Conservation (phyloP, 2,888 invertebrate species). For the Sesia bembeciformis region DNA sequence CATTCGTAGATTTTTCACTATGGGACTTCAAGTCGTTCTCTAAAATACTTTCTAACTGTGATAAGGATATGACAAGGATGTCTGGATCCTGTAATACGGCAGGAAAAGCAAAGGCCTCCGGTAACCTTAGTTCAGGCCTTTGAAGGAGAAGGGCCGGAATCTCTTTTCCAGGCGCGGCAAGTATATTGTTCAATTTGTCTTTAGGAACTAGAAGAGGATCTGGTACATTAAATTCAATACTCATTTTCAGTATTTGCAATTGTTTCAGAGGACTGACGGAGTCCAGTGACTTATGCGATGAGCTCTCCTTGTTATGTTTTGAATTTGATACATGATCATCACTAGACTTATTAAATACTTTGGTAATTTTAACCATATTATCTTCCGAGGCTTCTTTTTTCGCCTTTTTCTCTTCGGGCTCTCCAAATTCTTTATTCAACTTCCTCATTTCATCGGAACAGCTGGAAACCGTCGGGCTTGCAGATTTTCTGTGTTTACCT, state of each 20-base stretch:
- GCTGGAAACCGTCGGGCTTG: constrained; percentile 82
- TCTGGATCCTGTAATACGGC: constrained; percentile 84
- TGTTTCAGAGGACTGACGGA: constrained; percentile 81
- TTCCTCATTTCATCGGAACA: constrained; percentile 82
- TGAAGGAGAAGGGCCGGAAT: constrained; percentile 83
- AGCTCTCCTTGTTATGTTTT: constrained; percentile 37
- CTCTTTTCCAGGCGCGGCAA: constrained; percentile 82
- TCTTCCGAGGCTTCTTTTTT: constrained; percentile 49
- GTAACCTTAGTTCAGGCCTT: constrained; percentile 81
- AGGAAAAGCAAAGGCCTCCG: constrained; percentile 83
- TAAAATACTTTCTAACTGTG: constrained; percentile 80
- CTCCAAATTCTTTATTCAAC: constrained; percentile 64
- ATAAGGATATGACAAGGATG: constrained; percentile 83
- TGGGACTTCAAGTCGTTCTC: constrained; percentile 55
- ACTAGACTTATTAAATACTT: constrained; percentile 46
- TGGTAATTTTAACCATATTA: constrained; percentile 43
- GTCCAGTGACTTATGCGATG: constrained; percentile 34
- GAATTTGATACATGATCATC: constrained; percentile 29
- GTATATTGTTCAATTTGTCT: constrained; percentile 80
- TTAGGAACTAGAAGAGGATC: constrained; percentile 88
- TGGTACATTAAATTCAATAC: constrained; percentile 81
- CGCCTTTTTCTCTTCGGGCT: constrained; percentile 60
- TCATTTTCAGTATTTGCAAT: constrained; percentile 78
- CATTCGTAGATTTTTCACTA: neutral
- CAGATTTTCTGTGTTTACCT: constrained; percentile 79